phyloP scores from a whole-genome alignment of 2,797 vertebrate species.

The Psittacula derbiana region DNA sequence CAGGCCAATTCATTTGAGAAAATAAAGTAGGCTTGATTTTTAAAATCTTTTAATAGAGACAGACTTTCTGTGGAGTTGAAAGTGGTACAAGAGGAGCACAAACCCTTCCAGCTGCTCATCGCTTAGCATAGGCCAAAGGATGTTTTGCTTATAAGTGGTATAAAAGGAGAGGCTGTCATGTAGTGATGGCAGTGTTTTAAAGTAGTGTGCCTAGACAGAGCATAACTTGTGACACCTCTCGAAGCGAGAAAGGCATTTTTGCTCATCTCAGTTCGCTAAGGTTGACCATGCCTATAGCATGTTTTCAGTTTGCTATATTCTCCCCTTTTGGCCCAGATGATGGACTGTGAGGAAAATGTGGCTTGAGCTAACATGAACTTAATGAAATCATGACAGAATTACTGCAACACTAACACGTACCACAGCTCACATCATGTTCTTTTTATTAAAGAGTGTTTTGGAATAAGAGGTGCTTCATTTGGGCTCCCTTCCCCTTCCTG shows the following conservation, averaged over 20 bases:
- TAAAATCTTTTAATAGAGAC: background rate
- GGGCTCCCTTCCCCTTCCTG: background rate
- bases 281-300: background rate
- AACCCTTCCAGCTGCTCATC: background rate
- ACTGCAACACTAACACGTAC: background rate
- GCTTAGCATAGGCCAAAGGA: background rate
- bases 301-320: background rate
- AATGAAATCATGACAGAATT: slow-evolving; percentile 11
- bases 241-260: background rate
- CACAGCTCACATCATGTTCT: background rate
- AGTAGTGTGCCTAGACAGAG: background rate
- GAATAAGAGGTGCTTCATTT: background rate
- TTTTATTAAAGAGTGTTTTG: background rate
- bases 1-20: background rate
- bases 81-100: background rate
- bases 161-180: background rate
- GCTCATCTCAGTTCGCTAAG: background rate
- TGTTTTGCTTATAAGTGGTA: background rate
- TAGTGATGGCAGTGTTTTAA: background rate
- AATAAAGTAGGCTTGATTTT: background rate
- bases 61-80: background rate
- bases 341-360: background rate
- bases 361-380: background rate
- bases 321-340: background rate
- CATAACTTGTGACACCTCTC: background rate